These are phyloP conservation scores for Indri indri DNA, from an alignment of 2,113 vertebrate genomes.

Conservation along the genomic window DNA sequence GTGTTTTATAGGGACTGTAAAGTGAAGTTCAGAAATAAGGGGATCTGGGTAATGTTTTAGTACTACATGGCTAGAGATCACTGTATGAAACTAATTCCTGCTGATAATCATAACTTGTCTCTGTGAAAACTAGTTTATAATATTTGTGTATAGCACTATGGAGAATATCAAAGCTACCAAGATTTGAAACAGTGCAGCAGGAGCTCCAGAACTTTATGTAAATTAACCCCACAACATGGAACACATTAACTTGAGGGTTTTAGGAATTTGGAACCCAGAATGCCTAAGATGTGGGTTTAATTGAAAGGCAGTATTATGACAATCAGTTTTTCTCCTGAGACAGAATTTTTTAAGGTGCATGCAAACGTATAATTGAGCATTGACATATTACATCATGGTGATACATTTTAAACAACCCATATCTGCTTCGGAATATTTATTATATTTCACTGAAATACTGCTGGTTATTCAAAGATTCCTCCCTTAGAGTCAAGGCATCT, in stretches of 20 bases:
- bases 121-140: constrained; percentile 63
- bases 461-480: constrained; percentile 58
- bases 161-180: constrained; percentile 73
- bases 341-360: constrained; percentile 69
- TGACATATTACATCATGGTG: constrained; percentile 71
- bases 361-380: constrained; percentile 69
- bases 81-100: constrained; percentile 66
- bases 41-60: constrained; percentile 61
- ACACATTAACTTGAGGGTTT: constrained; percentile 74
- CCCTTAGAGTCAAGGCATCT: constrained; percentile 30
- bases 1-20: constrained; percentile 51
- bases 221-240: constrained; percentile 70
- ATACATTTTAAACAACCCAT: constrained; percentile 62
- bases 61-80: constrained; percentile 25
- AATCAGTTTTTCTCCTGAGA: constrained; percentile 66
- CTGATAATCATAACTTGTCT: constrained; percentile 70
- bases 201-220: constrained; percentile 62
- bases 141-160: constrained; percentile 42
- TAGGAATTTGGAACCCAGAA: constrained; percentile 70
- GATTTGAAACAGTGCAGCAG: constrained; percentile 62
- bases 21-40: constrained; percentile 47
- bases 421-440: constrained; percentile 60
- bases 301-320: constrained; percentile 73
- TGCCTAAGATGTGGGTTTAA: constrained; percentile 77
- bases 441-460: constrained; percentile 44